Conservation (phyloP, 2,113 vertebrate genomes). For the Heterotis niloticus region DNA sequence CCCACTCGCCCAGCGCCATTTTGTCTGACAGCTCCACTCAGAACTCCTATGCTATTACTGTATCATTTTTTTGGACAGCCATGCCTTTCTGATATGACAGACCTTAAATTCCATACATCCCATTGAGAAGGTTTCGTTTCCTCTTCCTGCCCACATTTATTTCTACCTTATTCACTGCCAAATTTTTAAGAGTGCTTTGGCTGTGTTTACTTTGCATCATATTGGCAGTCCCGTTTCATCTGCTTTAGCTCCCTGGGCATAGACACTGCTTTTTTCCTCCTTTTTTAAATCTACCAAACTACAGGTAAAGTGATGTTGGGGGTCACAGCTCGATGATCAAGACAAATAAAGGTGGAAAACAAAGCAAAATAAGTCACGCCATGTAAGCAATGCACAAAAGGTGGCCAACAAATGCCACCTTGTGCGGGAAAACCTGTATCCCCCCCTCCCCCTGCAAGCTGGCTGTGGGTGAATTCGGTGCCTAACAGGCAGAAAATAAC, state of each 20-base stretch:
- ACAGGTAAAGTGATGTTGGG: slow-evolving; percentile 36
- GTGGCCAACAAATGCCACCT: slow-evolving; percentile 16
- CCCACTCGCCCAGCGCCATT: slow-evolving; percentile 47
- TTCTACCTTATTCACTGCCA: not conserved
- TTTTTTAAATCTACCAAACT: slow-evolving; percentile 39
- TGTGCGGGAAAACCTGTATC: slow-evolving; percentile 13
- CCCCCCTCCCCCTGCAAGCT: slow-evolving; percentile 11
- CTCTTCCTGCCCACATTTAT: slow-evolving; percentile 37
- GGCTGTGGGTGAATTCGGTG: slow-evolving; percentile 30
- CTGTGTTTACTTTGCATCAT: slow-evolving; percentile 20
- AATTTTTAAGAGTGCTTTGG: slow-evolving; percentile 16
- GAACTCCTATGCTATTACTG: not conserved
- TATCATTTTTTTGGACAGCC: slow-evolving; percentile 17
- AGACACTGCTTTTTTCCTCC: slow-evolving; percentile 8
- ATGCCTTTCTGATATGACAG: slow-evolving; percentile 7
- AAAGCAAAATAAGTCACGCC: not conserved
- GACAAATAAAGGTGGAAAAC: not conserved
- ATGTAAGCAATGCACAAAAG: not conserved
- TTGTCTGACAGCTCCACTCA: slow-evolving; percentile 47
- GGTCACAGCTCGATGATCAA: slow-evolving; percentile 42
- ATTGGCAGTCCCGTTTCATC: slow-evolving; percentile 27
- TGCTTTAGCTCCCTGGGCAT: slow-evolving; percentile 25
- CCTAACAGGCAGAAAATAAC: slow-evolving; percentile 27
- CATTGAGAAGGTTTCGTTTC: slow-evolving; percentile 27
- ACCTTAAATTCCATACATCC: not conserved